phyloP scores from a whole-genome alignment of 2,113 vertebrate species.

The Campylomormyrus numenius region DNA sequence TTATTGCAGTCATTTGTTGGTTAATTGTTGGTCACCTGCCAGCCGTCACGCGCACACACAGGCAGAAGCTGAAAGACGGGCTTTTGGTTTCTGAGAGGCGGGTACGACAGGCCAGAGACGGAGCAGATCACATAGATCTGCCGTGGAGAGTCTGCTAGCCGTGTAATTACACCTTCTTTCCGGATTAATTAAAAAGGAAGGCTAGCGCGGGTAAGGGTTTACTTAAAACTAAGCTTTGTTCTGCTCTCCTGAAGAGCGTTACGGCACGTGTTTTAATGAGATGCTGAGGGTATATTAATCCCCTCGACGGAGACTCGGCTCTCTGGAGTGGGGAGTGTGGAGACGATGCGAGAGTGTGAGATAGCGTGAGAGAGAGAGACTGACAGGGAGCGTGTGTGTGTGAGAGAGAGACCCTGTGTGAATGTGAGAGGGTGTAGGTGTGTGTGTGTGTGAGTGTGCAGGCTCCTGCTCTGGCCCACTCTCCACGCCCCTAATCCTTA shows the following conservation, averaged over 20 bases:
- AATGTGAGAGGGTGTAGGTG: not conserved
- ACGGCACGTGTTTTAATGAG: not conserved
- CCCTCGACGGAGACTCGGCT: not conserved
- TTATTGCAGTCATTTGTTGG: not conserved
- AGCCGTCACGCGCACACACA: not conserved
- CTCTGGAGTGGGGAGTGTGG: constrained; percentile 15
- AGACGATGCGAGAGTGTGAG: constrained; percentile 13
- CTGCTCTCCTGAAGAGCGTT: constrained; percentile 5
- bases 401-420: not conserved
- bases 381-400: not conserved
- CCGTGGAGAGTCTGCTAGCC: not conserved
- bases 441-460: not conserved
- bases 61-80: not conserved
- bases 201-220: not conserved
- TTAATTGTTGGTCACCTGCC: not conserved
- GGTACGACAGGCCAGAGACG: not conserved
- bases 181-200: constrained; percentile 9
- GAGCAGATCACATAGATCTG: not conserved
- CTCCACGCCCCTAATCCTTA: not conserved
- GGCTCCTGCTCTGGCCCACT: not conserved
- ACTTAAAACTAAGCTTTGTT: constrained; percentile 6
- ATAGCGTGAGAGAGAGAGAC: not conserved
- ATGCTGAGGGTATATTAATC: constrained; percentile 23
- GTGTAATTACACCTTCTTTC: constrained; percentile 8
- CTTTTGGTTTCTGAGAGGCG: not conserved